A percentile compares a stretch with the other conserved stretches of the same genome.
Evolutionary conservation across 2,797 vertebrate genomes (phyloP).

Genomic region (Amazona finschi): DNA sequence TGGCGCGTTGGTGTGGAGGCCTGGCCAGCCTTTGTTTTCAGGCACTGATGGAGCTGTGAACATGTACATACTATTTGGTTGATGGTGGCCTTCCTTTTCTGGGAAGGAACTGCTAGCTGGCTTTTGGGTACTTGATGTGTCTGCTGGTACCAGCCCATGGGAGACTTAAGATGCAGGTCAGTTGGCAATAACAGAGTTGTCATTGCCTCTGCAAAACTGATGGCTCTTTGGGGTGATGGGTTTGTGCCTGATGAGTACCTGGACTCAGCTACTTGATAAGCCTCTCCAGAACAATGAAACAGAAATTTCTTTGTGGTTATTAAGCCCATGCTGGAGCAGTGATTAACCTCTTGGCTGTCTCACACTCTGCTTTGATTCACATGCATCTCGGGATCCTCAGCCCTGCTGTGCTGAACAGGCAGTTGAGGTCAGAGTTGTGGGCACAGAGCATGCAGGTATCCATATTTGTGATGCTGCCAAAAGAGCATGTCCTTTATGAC

Average conservation of each 20-base stretch:
- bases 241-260: neutral
- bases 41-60: neutral
- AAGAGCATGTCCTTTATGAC: neutral
- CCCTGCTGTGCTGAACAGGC: fast-evolving
- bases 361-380: neutral
- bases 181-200: neutral
- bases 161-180: neutral
- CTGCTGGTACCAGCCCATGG: neutral
- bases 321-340: neutral
- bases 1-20: neutral
- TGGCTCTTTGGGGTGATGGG: neutral
- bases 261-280: neutral
- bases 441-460: neutral
- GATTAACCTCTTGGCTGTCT: neutral
- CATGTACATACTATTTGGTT: fast-evolving
- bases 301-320: neutral
- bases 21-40: neutral
- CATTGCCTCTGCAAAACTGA: neutral
- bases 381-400: fast-evolving
- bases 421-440: neutral
- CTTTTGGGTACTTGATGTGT: neutral
- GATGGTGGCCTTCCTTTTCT: neutral
- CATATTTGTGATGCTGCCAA: neutral
- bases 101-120: neutral
- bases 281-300: neutral